phyloP scores from a whole-genome alignment of 2,797 vertebrate species.

The Masticophis lateralis region DNA sequence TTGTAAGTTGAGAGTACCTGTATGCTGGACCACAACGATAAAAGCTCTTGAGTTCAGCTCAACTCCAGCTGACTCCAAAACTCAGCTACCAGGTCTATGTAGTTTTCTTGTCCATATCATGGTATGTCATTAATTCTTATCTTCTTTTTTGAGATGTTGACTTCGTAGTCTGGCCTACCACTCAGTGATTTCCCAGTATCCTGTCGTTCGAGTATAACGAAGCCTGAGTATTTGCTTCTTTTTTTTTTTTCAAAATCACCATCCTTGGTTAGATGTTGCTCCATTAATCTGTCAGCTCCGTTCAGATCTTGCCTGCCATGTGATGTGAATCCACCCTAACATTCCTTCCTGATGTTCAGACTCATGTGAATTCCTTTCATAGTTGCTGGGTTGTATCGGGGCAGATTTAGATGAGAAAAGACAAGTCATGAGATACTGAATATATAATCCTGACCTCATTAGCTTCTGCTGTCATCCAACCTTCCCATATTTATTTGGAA shows the following conservation, averaged over 20 bases:
- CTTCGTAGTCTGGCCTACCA: background rate
- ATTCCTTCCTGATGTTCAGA: background rate
- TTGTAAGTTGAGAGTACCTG: background rate
- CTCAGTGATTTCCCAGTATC: background rate
- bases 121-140: background rate
- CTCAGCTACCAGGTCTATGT: background rate
- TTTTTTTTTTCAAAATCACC: background rate
- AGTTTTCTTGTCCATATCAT: background rate
- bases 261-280: background rate
- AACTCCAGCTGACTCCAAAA: background rate
- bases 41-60: background rate
- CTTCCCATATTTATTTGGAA: background rate
- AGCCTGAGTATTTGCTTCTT: background rate
- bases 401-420: background rate
- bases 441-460: background rate
- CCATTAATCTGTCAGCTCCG: background rate
- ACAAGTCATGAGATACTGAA: background rate
- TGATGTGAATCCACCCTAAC: background rate
- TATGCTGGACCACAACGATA: background rate
- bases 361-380: background rate
- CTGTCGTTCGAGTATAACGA: background rate
- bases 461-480: background rate
- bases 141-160: background rate
- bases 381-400: background rate
- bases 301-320: background rate